These are phyloP conservation scores for Chiloscyllium plagiosum DNA, from an alignment of 2,113 vertebrate genomes.

Conservation along the genomic window DNA sequence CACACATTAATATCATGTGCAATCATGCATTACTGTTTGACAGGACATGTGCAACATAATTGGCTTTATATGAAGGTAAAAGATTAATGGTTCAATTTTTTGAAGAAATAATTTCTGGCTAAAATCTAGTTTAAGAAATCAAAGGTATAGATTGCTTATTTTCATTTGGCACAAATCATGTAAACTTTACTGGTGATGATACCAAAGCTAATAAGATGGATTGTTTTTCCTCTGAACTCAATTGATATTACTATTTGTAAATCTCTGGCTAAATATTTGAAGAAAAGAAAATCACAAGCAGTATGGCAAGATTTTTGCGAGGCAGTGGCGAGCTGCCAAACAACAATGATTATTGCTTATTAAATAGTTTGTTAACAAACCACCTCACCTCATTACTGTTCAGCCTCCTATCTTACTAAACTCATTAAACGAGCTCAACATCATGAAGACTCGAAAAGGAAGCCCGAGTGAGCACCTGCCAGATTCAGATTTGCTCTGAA, in stretches of 20 bases:
- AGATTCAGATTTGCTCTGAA: too few species aligned
- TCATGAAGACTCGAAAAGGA: too few species aligned
- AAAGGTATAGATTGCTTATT: too few species aligned
- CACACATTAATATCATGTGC: conserved; percentile 7
- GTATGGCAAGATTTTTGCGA: too few species aligned
- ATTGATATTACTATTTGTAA: not conserved
- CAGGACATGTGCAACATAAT: not conserved
- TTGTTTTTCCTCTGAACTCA: not conserved
- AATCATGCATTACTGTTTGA: not conserved
- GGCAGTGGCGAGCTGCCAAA: too few species aligned
- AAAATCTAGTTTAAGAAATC: not conserved
- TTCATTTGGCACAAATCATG: not conserved
- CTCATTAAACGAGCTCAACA: too few species aligned
- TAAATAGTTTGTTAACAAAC: too few species aligned
- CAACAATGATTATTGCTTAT: too few species aligned
- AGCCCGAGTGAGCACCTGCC: too few species aligned
- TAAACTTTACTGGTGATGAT: not conserved
- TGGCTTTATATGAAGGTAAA: not conserved
- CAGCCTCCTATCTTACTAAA: too few species aligned
- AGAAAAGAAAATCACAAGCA: not conserved
- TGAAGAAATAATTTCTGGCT: not conserved
- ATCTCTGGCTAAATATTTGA: not conserved
- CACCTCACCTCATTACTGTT: too few species aligned
- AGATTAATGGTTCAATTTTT: not conserved
- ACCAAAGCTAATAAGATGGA: not conserved